These are phyloP conservation scores for Lordiphosa andalusiaca DNA, from an alignment of 2,888 invertebrate species.

Conservation along the genomic window DNA sequence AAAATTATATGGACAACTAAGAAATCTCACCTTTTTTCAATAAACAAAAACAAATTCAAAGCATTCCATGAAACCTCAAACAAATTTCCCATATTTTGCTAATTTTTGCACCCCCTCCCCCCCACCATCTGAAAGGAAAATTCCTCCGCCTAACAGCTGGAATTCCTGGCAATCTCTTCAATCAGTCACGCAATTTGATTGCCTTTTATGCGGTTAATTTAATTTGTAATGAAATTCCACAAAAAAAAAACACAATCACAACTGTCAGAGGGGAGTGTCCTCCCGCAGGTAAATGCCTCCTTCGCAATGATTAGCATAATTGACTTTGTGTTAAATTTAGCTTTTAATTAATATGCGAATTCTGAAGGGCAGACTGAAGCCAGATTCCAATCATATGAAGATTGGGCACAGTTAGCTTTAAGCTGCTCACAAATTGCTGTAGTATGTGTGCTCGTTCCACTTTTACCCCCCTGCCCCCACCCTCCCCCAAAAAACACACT, in stretches of 20 bases:
- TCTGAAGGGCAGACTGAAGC: constrained; percentile 7
- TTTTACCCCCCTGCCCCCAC: no score
- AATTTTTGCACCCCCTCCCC: not conserved
- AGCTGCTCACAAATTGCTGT: not conserved
- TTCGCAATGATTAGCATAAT: constrained; percentile 66
- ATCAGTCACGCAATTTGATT: constrained; percentile 42
- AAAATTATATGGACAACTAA: no score
- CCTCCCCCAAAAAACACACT: constrained; percentile 19
- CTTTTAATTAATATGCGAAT: constrained; percentile 69
- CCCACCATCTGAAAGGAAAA: not conserved
- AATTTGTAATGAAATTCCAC: constrained; percentile 58
- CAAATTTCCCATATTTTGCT: no score
- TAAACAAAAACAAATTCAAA: no score
- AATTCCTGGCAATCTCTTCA: constrained; percentile 18
- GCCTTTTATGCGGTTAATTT: constrained; percentile 46
- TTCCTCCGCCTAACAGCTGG: not conserved
- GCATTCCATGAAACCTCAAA: no score
- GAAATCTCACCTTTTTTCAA: no score
- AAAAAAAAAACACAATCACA: constrained; percentile 42
- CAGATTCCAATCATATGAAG: constrained; percentile 1
- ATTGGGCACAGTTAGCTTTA: constrained; percentile 1
- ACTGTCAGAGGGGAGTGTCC: constrained; percentile 15
- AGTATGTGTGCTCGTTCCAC: constrained; percentile 33
- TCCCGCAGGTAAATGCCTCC: not conserved
- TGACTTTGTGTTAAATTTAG: constrained; percentile 71